These are phyloP conservation scores for Phyllostomus discolor DNA, from an alignment of 2,113 vertebrate species.

Conservation along the genomic window DNA sequence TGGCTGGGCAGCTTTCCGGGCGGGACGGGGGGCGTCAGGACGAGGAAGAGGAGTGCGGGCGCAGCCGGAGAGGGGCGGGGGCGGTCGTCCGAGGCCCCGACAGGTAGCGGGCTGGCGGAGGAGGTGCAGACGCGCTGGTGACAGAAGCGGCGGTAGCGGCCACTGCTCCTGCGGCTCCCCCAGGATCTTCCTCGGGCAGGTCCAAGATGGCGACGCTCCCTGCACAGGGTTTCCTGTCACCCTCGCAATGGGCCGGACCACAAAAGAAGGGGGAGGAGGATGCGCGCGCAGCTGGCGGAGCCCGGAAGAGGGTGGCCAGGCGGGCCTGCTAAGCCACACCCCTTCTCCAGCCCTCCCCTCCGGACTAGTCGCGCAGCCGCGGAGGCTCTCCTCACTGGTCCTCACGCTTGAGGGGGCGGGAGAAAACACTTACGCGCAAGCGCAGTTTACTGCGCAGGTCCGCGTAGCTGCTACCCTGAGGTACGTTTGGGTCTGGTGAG, in stretches of 20 bases:
- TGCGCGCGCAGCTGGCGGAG: constrained; percentile 60
- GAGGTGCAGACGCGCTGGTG: not conserved
- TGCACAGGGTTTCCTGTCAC: constrained; percentile 92
- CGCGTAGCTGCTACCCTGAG: rapidly evolving
- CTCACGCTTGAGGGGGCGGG: not conserved
- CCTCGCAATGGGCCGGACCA: constrained; percentile 77
- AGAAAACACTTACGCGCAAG: not conserved
- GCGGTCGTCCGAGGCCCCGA: constrained; percentile 45
- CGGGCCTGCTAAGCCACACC: constrained; percentile 38
- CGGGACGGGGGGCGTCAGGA: constrained; percentile 68
- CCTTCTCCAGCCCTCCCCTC: constrained; percentile 1
- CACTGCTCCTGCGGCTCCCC: constrained; percentile 64
- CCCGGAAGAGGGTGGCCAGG: constrained; percentile 31
- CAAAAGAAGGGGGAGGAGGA: constrained; percentile 76
- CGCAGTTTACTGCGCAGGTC: not conserved
- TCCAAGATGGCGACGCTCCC: constrained; percentile 91
- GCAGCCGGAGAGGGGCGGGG: not conserved
- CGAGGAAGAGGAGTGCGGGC: constrained; percentile 49
- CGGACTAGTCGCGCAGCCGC: not conserved
- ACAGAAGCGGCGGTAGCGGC: not conserved
- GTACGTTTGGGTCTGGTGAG: rapidly evolving
- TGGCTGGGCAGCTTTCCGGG: constrained; percentile 77
- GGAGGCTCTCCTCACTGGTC: not conserved
- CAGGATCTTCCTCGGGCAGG: constrained; percentile 83
- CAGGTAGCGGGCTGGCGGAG: not conserved